These are phyloP conservation scores for Colletes gigas DNA, from an alignment of 1,140 invertebrate species.

Conservation along the genomic window DNA sequence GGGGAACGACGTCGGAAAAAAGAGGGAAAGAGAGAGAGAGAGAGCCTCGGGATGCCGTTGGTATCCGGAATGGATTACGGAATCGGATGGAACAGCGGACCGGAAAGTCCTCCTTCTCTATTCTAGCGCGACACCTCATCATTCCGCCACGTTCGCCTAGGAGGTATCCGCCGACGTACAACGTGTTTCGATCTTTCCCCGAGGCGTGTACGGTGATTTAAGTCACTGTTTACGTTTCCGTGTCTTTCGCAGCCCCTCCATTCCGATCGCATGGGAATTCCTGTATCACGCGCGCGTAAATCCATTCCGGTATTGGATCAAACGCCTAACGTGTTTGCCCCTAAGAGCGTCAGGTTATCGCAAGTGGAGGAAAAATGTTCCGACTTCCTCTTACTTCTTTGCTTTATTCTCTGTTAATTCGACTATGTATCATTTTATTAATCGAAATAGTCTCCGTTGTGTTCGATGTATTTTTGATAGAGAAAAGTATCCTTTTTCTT, in stretches of 20 bases:
- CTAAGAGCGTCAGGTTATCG: background rate
- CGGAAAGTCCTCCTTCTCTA: conserved; percentile 61
- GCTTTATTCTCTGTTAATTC: no score
- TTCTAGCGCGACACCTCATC: conserved; percentile 69
- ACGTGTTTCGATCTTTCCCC: conserved; percentile 57
- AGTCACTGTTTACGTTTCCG: conserved; percentile 65
- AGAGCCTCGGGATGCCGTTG: conserved; percentile 34
- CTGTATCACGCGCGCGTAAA: conserved; percentile 16
- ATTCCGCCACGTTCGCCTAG: conserved; percentile 68
- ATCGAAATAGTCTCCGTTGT: no score
- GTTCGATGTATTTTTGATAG: no score
- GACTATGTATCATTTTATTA: no score
- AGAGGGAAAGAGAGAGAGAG: background rate
- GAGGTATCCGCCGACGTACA: conserved; percentile 62
- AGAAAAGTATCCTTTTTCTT: no score
- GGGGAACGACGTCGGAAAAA: conserved; percentile 22
- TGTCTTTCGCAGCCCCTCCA: conserved; percentile 34
- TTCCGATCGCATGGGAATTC: conserved; percentile 38
- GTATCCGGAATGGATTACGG: conserved; percentile 74
- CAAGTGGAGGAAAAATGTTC: conserved; percentile 5
- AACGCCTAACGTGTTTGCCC: conserved; percentile 1
- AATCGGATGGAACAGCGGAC: conserved; percentile 71
- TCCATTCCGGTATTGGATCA: conserved; percentile 33
- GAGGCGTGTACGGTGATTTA: conserved; percentile 66
- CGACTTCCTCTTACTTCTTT: background rate